Percentiles rank a stretch among this genome's conserved stretches.
Evolutionary conservation across 53 echinoderm and acorn worm genomes (phyloP).

Genomic region (Apostichopus leukothele): DNA sequence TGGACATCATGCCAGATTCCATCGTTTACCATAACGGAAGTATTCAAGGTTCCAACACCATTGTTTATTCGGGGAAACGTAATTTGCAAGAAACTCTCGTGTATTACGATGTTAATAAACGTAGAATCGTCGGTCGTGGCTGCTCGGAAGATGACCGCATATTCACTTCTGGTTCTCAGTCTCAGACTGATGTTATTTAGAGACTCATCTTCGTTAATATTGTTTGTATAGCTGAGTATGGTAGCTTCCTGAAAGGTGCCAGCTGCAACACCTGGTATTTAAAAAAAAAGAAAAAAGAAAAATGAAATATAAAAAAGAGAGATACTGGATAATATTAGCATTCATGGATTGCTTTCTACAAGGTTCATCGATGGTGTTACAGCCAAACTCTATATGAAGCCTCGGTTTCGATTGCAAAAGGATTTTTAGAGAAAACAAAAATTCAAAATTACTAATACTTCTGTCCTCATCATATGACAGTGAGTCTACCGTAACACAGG

Average conservation of each 20-base stretch:
- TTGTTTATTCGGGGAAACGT: constrained; percentile 57
- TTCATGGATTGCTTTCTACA: no score
- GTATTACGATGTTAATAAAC: constrained; percentile 70
- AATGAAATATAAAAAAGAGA: background rate
- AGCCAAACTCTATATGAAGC: no score
- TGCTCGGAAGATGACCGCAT: constrained; percentile 62
- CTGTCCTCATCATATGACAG: no score
- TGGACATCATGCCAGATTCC: constrained; percentile 80
- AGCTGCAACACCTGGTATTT: constrained; percentile 64
- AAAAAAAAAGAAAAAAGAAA: background rate
- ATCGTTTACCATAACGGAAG: constrained; percentile 53
- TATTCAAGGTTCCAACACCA: background rate
- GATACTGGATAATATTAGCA: no score
- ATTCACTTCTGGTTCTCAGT: constrained; percentile 55
- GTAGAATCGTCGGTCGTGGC: constrained; percentile 41
- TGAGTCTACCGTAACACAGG: no score
- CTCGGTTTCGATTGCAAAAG: no score
- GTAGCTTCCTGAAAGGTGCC: constrained; percentile 67
- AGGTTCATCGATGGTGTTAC: no score
- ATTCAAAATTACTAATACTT: no score
- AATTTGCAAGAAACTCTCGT: constrained; percentile 24
- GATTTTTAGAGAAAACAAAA: no score
- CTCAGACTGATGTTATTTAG: constrained; percentile 65
- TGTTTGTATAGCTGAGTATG: constrained; percentile 60
- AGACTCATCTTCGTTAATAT: constrained; percentile 50